phyloP scores from a whole-genome alignment of 1,140 invertebrate genomes.

The Leptinotarsa texana region DNA sequence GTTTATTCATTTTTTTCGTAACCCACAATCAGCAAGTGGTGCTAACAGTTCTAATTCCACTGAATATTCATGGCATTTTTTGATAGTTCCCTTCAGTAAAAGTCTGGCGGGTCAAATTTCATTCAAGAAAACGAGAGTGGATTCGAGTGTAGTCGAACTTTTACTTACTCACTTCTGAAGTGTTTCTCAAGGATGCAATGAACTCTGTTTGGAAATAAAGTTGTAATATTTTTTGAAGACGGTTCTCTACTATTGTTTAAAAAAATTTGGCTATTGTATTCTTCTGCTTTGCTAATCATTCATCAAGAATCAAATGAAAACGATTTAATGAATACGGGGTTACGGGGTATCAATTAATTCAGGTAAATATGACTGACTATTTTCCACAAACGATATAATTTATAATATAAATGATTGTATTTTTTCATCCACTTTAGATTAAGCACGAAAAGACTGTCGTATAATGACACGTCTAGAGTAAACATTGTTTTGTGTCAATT shows the following conservation, averaged over 20 bases:
- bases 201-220: background rate
- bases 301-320: no score
- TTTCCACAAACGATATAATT: no score
- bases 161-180: background rate
- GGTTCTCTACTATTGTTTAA: background rate
- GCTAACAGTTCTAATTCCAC: background rate
- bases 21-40: background rate
- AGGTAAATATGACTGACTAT: no score
- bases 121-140: background rate
- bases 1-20: no score
- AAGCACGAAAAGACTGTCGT: no score
- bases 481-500: no score
- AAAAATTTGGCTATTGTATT: background rate
- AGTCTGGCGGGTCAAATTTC: background rate
- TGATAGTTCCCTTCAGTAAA: constrained; percentile 2
- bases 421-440: no score
- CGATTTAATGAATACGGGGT: no score
- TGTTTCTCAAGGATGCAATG: background rate
- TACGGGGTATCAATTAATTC: no score
- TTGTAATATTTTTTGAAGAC: background rate
- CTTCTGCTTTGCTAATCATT: background rate
- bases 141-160: background rate
- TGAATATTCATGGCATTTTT: background rate
- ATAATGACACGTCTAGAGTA: no score
- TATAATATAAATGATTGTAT: no score